Percentiles rank a stretch among this genome's conserved stretches.
Evolutionary conservation across 2,888 invertebrate species (phyloP).

Genomic region (Chymomyza caudatula): DNA sequence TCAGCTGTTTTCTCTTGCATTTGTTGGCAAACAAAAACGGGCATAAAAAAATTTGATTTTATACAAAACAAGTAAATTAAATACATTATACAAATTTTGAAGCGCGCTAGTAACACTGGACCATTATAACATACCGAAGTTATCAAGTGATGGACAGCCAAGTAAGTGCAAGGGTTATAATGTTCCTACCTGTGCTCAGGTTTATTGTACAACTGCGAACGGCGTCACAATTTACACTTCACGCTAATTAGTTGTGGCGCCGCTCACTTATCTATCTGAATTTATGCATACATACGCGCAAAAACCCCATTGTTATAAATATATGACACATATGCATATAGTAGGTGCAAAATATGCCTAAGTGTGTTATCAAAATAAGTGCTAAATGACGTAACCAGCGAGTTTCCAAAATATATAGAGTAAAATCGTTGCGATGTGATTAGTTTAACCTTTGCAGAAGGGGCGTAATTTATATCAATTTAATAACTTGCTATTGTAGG

Average conservation of each 20-base stretch:
- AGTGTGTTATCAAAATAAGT: not conserved
- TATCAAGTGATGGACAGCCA: slow-evolving; percentile 73
- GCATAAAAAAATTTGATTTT: not conserved
- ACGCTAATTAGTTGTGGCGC: slow-evolving; percentile 37
- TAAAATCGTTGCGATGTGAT: not conserved
- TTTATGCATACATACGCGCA: slow-evolving; percentile 4
- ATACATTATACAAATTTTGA: slow-evolving; percentile 5
- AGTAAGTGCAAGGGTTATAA: too few species aligned
- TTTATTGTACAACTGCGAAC: not conserved
- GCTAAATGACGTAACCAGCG: not conserved
- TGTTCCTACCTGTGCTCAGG: not conserved
- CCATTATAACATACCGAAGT: not conserved
- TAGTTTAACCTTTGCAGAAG: slow-evolving; percentile 1
- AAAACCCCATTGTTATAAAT: slow-evolving; percentile 50
- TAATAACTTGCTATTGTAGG: slow-evolving; percentile 41
- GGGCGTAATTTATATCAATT: slow-evolving; percentile 40
- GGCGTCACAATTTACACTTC: slow-evolving; percentile 24
- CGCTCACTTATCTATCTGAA: slow-evolving; percentile 37
- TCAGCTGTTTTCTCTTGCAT: not conserved
- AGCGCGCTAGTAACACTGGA: slow-evolving; percentile 23
- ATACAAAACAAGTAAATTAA: slow-evolving; percentile 41
- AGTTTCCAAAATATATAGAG: not conserved
- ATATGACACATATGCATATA: slow-evolving; percentile 18
- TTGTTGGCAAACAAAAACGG: not conserved
- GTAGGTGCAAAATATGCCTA: slow-evolving; percentile 19